Percentiles rank a stretch among this genome's conserved stretches.
Conservation (phyloP, 2,113 vertebrate genomes). For the Fulmarus glacialis region DNA sequence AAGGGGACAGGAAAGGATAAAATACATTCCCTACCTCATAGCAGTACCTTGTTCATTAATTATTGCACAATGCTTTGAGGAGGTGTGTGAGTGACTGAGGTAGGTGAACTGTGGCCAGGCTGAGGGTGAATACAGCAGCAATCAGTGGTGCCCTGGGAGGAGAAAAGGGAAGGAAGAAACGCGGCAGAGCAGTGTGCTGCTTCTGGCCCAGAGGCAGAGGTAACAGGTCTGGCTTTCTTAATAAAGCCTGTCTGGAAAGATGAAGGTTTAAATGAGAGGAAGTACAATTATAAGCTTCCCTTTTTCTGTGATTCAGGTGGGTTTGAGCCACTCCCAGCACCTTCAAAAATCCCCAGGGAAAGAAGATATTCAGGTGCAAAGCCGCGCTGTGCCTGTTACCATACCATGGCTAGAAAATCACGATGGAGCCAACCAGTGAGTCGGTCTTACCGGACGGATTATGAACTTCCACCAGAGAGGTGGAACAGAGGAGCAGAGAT, state of each 20-base stretch:
- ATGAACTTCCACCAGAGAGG: neutral
- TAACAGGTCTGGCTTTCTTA: neutral
- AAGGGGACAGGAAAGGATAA: neutral
- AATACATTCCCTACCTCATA: neutral
- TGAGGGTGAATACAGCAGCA: neutral
- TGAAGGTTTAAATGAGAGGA: neutral
- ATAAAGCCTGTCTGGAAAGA: neutral
- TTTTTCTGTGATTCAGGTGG: neutral
- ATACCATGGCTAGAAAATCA: neutral
- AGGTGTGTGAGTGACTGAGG: neutral
- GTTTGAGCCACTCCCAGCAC: neutral
- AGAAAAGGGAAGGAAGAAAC: neutral
- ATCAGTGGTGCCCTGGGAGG: accelerated
- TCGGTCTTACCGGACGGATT: neutral
- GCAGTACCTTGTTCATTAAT: neutral
- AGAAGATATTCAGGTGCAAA: neutral
- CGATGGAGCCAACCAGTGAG: neutral
- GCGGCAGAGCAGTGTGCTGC: neutral
- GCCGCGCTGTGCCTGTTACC: accelerated
- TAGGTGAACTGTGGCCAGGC: neutral
- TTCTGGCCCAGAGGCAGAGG: neutral
- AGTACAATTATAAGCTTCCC: neutral
- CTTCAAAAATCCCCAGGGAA: neutral
- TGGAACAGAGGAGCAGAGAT: neutral
- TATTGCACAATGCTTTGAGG: neutral